These are phyloP conservation scores for Oreamnos americanus DNA, from an alignment of 2,113 vertebrate genomes.

Conservation along the genomic window DNA sequence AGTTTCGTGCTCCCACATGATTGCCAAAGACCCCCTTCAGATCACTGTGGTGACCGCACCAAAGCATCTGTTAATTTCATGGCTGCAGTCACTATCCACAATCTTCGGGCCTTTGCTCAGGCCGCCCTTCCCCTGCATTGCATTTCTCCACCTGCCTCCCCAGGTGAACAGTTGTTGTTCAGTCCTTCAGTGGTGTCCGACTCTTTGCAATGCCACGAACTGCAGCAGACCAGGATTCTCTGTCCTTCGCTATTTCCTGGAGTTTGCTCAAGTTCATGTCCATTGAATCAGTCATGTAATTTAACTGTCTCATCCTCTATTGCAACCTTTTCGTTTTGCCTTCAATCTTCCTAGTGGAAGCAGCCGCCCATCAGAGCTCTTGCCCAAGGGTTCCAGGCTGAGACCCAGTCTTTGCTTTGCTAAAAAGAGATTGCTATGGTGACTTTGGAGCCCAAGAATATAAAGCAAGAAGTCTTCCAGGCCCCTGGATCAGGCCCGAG, in stretches of 20 bases:
- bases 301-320: background rate
- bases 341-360: background rate
- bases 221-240: background rate
- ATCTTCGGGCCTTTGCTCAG: background rate
- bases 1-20: background rate
- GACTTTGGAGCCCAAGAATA: background rate
- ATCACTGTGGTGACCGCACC: background rate
- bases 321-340: background rate
- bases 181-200: background rate
- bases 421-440: background rate
- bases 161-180: background rate
- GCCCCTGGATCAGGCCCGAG: background rate
- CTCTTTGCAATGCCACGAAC: background rate
- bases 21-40: background rate
- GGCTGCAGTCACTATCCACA: background rate
- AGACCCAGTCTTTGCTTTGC: background rate
- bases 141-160: background rate
- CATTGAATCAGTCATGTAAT: background rate
- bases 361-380: background rate
- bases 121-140: background rate
- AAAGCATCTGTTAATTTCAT: background rate
- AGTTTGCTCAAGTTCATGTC: background rate
- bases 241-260: background rate
- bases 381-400: background rate
- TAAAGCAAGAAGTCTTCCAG: background rate